These are phyloP conservation scores for Amazona vittata DNA, from an alignment of 2,113 vertebrate genomes.

Conservation along the genomic window DNA sequence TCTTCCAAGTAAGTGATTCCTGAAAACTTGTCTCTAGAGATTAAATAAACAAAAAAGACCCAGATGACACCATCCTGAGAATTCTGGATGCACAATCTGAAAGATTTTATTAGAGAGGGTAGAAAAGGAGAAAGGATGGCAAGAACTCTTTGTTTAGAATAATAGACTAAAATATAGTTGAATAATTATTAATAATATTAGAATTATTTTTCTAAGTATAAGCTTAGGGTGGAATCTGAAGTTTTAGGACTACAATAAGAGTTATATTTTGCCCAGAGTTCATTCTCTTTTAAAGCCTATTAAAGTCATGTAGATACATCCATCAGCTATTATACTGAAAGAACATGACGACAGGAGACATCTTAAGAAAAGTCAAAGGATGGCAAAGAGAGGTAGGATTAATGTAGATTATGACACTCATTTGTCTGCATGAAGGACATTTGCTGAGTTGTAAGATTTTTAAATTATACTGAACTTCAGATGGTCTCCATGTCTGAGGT, in stretches of 20 bases:
- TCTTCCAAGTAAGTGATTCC: neutral
- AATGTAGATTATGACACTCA: neutral
- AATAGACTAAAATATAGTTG: neutral
- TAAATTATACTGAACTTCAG: constrained; percentile 10
- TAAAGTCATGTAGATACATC: neutral
- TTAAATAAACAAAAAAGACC: neutral
- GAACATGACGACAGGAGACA: neutral
- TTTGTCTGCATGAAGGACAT: neutral
- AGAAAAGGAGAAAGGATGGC: neutral
- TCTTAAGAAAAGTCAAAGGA: neutral
- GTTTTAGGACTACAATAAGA: neutral
- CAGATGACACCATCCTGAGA: neutral
- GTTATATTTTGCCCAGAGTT: neutral
- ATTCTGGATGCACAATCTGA: neutral
- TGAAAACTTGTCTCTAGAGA: neutral
- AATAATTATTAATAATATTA: neutral
- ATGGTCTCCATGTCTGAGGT: neutral
- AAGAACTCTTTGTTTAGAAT: neutral
- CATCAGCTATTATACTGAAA: neutral
- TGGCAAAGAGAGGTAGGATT: neutral
- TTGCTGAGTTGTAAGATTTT: neutral
- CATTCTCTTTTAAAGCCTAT: neutral
- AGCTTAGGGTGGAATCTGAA: neutral
- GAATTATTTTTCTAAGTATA: neutral
- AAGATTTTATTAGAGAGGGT: neutral